Evolutionary conservation across 1,140 invertebrate species (phyloP), one percentile per base, ranked within the genome.

Genomic region (Helicorthomorpha holstii): DNA sequence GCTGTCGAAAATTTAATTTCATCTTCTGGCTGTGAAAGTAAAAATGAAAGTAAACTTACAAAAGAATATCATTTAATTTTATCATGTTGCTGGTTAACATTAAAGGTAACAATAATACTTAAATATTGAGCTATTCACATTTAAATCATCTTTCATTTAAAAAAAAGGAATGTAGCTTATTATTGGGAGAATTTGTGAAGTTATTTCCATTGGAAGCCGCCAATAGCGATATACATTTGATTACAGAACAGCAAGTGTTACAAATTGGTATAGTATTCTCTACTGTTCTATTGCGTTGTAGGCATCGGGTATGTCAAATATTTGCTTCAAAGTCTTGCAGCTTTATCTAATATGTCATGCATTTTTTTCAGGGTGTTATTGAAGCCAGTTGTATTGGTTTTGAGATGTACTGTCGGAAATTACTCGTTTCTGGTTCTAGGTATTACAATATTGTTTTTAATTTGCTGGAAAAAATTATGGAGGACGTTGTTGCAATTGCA

Each of bases 71-170:
- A 81, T 67, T 59, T 80, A 56, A 73, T 86, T 57, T 61, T 84
- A 16, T 77, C 78, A 55, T 80, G 77, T 64, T 76, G 85, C 58
- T 86, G 83, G 83, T 69, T 82, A 55, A 85, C 80, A 57, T 69
- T 85, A 19, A 85, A 84, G 75, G 81, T 82, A 67, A 48, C 3
- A 44, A 22, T 14, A 2, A 1, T 1, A 2, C 2, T 12, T 4
- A 12, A 21, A 19, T 25, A 21, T 26, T 21, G 24, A 46, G 23
- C 21, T 24, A 3, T 27, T 2, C 21, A 2, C 2, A 46, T 53
- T 14, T 21, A 45, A 55, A 4, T 21, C 12, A 23, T 21, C 7
- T 49, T 24, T 34, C 29, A 34, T 1, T 23, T 44, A 42, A 26
- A 27, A 38, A 7, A 41, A 41, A 57, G 56, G 56, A 57, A 49